Base-by-base conservation (phyloP, 2,113 vertebrate species). In the Dicrurus megarhynchus region DNA sequence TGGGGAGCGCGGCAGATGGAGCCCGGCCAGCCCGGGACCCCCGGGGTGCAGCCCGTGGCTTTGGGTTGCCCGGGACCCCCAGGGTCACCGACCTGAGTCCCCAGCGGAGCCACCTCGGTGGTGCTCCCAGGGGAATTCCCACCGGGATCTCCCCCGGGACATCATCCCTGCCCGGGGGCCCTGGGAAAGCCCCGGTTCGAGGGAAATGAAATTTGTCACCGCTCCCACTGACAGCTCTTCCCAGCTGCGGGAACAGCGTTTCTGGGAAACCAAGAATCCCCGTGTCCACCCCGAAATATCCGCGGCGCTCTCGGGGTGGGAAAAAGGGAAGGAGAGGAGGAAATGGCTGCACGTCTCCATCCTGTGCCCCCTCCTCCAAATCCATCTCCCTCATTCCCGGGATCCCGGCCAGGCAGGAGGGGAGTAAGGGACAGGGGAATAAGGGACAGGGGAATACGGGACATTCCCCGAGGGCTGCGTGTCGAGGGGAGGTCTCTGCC, bases 241-340 rank as follows among this genome's bases (percentile, higher is more conserved):
- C 79, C 82, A 9, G 67, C 52, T 11, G 55, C 67, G 41, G 89
- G 91, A 91, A 56, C 10, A 28, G 77, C 64, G 17, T 33, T 93
- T 55, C 86, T 65, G 85, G 88, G 92, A 92, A 95, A 17, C 33
- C 69, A 0, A 50, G 4, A 16, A 39, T 33, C 61, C 35, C 73
- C 2, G 1, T 0, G 52, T 6, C 16, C 7, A 1, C n/a, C 63
- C 49, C 0, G 7, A 28, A 60, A 60, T 2, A 11, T 2, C 82
- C 11, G 55, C 57, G 1, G 55, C 0, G 23, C 11, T 4, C 55
- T 20, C 27, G 3, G 56, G 57, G 30, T 41, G 88, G 39, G 70
- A 85, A 20, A 28, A 55, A 52, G n/a, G 70, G 33, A 89, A 49
- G 39, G 68, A 27, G 61, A 64, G 30, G 27, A 65, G 65, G 60